Base-by-base conservation (phyloP, 2,797 vertebrate species). In the Borostomias antarcticus region DNA sequence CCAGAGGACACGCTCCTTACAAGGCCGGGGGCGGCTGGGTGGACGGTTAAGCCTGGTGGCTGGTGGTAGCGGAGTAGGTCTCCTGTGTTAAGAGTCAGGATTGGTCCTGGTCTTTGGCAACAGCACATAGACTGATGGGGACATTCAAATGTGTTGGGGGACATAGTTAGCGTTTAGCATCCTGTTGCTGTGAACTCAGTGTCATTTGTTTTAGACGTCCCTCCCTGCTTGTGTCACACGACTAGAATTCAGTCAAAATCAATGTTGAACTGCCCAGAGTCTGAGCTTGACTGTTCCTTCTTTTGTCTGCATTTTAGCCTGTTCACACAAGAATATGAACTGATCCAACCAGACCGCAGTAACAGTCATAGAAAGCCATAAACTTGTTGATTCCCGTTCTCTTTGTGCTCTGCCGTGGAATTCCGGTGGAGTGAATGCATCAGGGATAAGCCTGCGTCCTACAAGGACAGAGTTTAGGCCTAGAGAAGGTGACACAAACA, bases 341-440 rank as follows among this genome's bases (percentile, higher is more conserved):
- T 57, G 17, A 35, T 5, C 11, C 21, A 19, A 57, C 32, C 30
- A 19, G 5, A 21, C 23, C 5, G 6, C 23, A 58, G 11, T 25
- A 26, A 52, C 9, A 52, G 25, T 19, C 29, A 37, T 15, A 28
- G n/a, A 45, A n/a, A 25, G 43, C 15, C 35, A 25, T 43, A 69
- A 81, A 88, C 84, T 88, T 87, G 89, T 87, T 87, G 85, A 87
- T 83, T 85, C 74, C 76, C 64, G 23, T 11, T 80, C 76, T 60
- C 74, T 82, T 80, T 71, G 73, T 75, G 79, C 71, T 84, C 75
- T 74, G 77, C 70, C 58, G 19, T 78, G 78, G 79, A 84, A 79
- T 66, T 74, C 65, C 82, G 40, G 23, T 47, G 67, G 73, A 72
- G 66, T 70, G 69, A 78, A 73, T 72, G 72, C 84, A 72, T 69